Evolutionary conservation across 1,140 invertebrate genomes (phyloP).

Genomic region (Drosophila takahashii): DNA sequence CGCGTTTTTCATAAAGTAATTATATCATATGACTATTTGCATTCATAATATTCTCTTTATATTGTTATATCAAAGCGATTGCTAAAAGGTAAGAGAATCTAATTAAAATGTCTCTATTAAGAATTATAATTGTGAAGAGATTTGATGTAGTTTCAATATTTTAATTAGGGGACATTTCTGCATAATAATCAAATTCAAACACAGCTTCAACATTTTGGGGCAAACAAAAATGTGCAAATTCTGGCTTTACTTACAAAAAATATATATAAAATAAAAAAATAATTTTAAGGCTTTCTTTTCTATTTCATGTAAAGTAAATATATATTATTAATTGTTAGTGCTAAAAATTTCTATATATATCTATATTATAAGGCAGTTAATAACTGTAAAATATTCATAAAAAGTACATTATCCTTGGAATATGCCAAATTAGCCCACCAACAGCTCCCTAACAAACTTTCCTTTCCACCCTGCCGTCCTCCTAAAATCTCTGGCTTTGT

Average conservation of each 20-base stretch:
- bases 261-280: too few relatives aligned
- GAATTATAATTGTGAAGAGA: neutral
- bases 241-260: too few relatives aligned
- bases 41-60: constrained; percentile 1
- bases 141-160: neutral
- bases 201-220: too few relatives aligned
- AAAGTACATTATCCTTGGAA: neutral
- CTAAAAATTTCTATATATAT: too few relatives aligned
- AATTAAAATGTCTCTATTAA: constrained; percentile 8
- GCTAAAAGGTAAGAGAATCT: constrained; percentile 29
- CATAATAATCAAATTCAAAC: too few relatives aligned
- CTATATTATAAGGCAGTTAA: too few relatives aligned
- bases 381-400: neutral
- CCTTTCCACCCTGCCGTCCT: neutral
- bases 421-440: constrained; percentile 13
- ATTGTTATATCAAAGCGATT: constrained; percentile 4
- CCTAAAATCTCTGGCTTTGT: constrained; percentile 33
- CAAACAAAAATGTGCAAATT: too few relatives aligned
- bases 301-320: too few relatives aligned
- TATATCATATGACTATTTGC: constrained; percentile 8
- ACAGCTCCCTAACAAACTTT: constrained; percentile 8
- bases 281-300: too few relatives aligned
- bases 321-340: too few relatives aligned
- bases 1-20: neutral
- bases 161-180: neutral